phyloP scores from a whole-genome alignment of 2,797 vertebrate species.

The Dallia pectoralis region DNA sequence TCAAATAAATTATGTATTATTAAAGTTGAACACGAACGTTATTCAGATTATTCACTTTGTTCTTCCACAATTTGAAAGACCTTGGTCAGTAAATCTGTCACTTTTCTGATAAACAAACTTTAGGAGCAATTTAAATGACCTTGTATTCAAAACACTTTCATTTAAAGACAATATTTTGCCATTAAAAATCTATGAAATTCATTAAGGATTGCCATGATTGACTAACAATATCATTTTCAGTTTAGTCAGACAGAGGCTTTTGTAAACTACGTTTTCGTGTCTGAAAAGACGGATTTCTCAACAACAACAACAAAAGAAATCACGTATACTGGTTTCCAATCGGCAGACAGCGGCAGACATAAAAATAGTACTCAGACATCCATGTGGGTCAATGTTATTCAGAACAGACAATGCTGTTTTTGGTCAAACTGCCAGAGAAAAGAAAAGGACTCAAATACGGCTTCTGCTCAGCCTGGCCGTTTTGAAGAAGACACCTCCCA shows the following conservation, averaged over 20 bases:
- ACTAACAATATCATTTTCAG: neutral
- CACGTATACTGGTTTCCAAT: neutral
- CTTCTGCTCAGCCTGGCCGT: neutral
- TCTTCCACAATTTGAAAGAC: neutral
- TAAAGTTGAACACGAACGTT: no score
- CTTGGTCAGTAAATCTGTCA: neutral
- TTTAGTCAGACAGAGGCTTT: neutral
- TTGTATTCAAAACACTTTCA: neutral
- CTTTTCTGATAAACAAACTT: neutral
- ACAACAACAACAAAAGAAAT: neutral
- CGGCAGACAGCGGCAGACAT: neutral
- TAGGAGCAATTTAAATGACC: neutral
- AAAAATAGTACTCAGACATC: neutral
- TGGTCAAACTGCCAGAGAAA: neutral
- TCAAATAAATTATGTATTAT: neutral
- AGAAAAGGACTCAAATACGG: neutral
- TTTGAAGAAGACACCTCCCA: neutral
- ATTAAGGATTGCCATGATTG: neutral
- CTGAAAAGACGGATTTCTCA: neutral
- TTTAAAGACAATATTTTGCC: neutral
- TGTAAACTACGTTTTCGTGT: neutral
- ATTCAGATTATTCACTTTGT: neutral
- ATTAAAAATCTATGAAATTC: neutral
- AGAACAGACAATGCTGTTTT: neutral
- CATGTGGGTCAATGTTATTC: neutral